These are phyloP conservation scores for Rhyzopertha dominica DNA, from an alignment of 1,140 invertebrate species.

Conservation along the genomic window DNA sequence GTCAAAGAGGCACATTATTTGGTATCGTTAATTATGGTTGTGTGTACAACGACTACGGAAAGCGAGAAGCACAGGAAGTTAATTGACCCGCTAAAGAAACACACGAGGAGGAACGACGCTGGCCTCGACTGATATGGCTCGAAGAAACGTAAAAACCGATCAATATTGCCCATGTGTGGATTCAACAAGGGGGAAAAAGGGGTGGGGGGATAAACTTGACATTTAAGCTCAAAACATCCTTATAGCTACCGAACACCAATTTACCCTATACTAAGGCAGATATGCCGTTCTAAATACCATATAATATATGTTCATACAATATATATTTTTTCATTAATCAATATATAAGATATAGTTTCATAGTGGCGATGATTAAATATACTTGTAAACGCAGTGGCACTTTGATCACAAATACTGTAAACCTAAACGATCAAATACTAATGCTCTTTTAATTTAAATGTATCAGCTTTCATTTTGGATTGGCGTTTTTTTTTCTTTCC, in stretches of 20 bases:
- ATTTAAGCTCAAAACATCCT: conserved; percentile 35
- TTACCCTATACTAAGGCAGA: conserved; percentile 33
- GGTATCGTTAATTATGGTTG: conserved; percentile 41
- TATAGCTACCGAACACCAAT: conserved; percentile 42
- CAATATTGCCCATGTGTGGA: conserved; percentile 9
- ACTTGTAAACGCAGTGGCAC: conserved; percentile 46
- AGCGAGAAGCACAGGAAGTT: conserved; percentile 28
- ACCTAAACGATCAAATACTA: conserved; percentile 41
- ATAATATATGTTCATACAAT: conserved; percentile 35
- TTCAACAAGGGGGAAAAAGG: background rate
- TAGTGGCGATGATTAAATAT: conserved; percentile 43
- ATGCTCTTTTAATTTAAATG: background rate
- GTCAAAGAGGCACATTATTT: conserved; percentile 43
- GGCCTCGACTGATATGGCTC: conserved; percentile 36
- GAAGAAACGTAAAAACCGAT: conserved; percentile 17
- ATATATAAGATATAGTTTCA: conserved; percentile 41
- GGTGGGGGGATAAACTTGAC: conserved; percentile 14
- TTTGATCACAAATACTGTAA: conserved; percentile 46
- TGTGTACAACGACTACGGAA: conserved; percentile 29
- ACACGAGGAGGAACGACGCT: no score
- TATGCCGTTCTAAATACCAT: conserved; percentile 32
- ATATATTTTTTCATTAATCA: conserved; percentile 33
- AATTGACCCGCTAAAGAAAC: no score
- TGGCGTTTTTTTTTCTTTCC: no score
- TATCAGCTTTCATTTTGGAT: no score